phyloP scores from a whole-genome alignment of 2,888 invertebrate genomes.

The Andrena flavipes region DNA sequence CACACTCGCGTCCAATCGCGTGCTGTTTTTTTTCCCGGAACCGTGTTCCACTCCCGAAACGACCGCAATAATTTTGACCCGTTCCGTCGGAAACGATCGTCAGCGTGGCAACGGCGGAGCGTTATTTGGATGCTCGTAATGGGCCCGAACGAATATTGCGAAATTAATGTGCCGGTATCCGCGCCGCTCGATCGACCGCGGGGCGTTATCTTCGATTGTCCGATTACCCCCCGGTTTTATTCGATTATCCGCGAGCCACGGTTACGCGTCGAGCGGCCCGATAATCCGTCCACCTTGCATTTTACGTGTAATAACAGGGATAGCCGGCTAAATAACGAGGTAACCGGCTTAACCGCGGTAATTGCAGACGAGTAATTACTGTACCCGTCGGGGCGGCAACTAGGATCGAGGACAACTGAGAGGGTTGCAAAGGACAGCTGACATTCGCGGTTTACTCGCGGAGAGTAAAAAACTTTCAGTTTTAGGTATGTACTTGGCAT shows the following conservation, averaged over 20 bases:
- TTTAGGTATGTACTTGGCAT: no score
- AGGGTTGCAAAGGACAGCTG: background rate
- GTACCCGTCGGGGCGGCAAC: background rate
- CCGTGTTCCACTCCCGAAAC: no score
- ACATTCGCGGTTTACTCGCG: background rate
- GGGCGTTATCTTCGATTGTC: conserved; percentile 47
- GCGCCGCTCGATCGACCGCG: conserved; percentile 2
- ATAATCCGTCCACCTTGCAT: conserved; percentile 47
- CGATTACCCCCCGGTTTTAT: conserved; percentile 46
- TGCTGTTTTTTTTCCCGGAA: background rate
- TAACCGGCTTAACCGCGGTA: conserved; percentile 32
- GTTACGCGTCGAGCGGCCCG: conserved; percentile 1
- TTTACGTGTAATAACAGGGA: conserved; percentile 44
- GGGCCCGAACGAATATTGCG: conserved; percentile 25
- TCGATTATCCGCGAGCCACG: conserved; percentile 26
- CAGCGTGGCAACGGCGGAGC: background rate
- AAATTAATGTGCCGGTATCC: conserved; percentile 34
- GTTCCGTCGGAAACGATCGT: background rate
- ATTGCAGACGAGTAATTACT: conserved; percentile 25
- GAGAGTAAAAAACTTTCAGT: background rate
- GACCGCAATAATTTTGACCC: background rate
- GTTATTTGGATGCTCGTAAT: conserved; percentile 1
- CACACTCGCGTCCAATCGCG: no score
- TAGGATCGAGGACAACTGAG: background rate
- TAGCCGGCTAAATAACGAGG: conserved; percentile 29